Conservation (phyloP, 2,888 invertebrate genomes). For the Gymnosoma rotundatum region DNA sequence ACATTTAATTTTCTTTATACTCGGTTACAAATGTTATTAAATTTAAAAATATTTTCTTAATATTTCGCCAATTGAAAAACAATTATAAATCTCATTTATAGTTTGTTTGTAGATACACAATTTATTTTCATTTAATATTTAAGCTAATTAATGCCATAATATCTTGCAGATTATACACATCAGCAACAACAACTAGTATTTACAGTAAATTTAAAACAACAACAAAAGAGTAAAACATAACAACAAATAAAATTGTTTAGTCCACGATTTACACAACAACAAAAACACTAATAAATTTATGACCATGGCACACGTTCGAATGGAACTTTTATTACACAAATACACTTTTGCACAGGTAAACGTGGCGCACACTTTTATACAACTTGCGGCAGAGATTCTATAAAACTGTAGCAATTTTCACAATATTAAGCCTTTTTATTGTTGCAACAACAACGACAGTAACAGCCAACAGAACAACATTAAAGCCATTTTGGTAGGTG, state of each 20-base stretch:
- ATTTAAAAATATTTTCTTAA: too few species aligned
- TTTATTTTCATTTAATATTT: conserved; percentile 22
- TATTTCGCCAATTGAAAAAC: conserved; percentile 24
- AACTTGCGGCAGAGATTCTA: conserved; percentile 52
- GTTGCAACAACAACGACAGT: conserved; percentile 30
- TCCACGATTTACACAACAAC: conserved; percentile 31
- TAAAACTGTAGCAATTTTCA: conserved; percentile 61
- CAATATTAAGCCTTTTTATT: conserved; percentile 55
- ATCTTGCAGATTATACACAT: conserved; percentile 48
- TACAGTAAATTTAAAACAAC: conserved; percentile 35
- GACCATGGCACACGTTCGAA: conserved; percentile 55
- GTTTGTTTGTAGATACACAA: conserved; percentile 4
- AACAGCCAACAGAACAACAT: conserved; percentile 34
- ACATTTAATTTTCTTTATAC: too few species aligned
- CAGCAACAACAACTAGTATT: conserved; percentile 16
- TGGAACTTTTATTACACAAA: conserved; percentile 50
- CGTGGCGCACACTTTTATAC: conserved; percentile 8
- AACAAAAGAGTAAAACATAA: conserved; percentile 34
- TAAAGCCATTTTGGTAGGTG: conserved; percentile 59
- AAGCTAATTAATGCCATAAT: conserved; percentile 56
- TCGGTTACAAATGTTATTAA: too few species aligned
- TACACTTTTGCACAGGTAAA: conserved; percentile 44
- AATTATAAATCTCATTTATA: conserved; percentile 19
- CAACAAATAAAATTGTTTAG: conserved; percentile 54
- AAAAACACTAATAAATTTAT: conserved; percentile 44